Conservation (phyloP, 2,888 invertebrate genomes). For the Holacanthella duospinosa region DNA sequence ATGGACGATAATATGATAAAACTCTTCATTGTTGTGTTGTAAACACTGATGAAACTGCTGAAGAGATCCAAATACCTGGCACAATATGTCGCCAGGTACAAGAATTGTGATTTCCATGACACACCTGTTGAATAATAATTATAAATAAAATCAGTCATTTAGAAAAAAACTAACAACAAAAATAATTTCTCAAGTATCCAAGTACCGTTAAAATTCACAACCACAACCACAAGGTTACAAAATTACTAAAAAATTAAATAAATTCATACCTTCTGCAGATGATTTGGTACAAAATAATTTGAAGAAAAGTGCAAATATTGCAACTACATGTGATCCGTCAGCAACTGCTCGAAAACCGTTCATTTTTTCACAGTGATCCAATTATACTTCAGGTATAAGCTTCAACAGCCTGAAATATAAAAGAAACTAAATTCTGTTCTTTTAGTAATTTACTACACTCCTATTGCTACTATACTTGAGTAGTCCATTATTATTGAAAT, state of each 20-base stretch:
- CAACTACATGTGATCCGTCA: constrained; percentile 18
- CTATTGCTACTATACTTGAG: no score
- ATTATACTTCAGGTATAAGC: no score
- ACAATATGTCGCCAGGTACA: constrained; percentile 17
- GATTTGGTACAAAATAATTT: constrained; percentile 13
- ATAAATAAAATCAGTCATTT: neutral
- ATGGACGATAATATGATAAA: constrained; percentile 11
- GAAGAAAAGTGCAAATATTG: constrained; percentile 12
- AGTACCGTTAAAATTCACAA: neutral
- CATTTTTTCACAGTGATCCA: neutral
- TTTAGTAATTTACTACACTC: no score
- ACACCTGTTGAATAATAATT: constrained; percentile 13
- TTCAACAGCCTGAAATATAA: no score
- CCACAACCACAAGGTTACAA: no score
- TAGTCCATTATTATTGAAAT: no score
- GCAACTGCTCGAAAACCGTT: constrained; percentile 16
- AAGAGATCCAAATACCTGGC: constrained; percentile 16
- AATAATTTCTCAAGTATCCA: neutral
- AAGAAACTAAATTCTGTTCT: no score
- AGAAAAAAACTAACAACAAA: neutral
- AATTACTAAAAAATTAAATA: neutral
- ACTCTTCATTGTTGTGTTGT: constrained; percentile 17
- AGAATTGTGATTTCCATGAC: constrained; percentile 19
- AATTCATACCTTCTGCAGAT: neutral
- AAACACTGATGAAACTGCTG: neutral